A percentile compares a stretch with the other conserved stretches of the same genome.
Evolutionary conservation across 2,113 vertebrate genomes (phyloP).

Genomic region (Notarius quadriscutis): DNA sequence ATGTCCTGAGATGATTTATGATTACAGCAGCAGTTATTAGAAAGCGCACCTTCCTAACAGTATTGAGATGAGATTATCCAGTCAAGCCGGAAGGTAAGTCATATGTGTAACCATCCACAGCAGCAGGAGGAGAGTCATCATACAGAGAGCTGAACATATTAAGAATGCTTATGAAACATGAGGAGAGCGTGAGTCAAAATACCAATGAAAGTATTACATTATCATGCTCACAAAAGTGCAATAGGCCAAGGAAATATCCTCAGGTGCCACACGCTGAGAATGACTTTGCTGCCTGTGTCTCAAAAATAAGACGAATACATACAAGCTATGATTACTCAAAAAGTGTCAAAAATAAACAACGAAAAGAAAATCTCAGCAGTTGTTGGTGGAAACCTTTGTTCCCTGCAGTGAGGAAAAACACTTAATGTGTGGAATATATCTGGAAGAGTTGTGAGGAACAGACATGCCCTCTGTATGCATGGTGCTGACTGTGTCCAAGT

Average conservation of each 20-base stretch:
- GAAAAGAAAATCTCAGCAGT: neutral
- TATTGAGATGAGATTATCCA: neutral
- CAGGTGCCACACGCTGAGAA: neutral
- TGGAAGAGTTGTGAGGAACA: constrained; percentile 58
- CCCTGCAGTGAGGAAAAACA: constrained; percentile 65
- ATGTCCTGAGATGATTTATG: neutral
- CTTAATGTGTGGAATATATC: constrained; percentile 58
- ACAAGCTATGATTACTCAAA: constrained; percentile 51
- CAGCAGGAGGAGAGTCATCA: neutral
- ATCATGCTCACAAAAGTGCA: neutral
- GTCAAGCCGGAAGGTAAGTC: neutral
- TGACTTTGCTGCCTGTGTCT: neutral
- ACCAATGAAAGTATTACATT: neutral
- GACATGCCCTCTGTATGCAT: constrained; percentile 54
- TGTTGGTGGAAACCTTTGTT: constrained; percentile 51
- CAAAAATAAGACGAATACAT: constrained; percentile 46
- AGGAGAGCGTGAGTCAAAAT: neutral
- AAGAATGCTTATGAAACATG: neutral
- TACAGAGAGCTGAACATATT: neutral
- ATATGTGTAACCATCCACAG: neutral
- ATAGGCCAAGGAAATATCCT: neutral
- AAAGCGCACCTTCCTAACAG: neutral
- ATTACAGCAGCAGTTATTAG: neutral
- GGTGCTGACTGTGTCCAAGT: constrained; percentile 52
- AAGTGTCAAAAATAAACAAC: neutral